Conservation (phyloP, 2,797 vertebrate genomes). For the Delichon dasypus region DNA sequence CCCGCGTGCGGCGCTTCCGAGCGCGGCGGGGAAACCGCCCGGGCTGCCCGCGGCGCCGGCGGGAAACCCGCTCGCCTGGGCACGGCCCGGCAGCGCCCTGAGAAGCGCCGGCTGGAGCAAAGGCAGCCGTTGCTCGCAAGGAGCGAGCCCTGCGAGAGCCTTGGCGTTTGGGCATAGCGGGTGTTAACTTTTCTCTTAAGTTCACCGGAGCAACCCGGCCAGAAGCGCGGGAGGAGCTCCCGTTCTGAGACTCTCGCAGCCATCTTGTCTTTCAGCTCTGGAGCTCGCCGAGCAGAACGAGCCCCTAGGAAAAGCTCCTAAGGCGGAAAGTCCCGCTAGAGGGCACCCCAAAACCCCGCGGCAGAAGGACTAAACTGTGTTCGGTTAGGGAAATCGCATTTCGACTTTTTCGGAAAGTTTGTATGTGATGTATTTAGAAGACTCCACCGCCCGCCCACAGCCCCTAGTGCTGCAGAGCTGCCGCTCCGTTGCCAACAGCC, state of each 20-base stretch:
- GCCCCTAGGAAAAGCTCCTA: not conserved
- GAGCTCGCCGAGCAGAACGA: not conserved
- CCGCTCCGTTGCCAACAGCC: not conserved
- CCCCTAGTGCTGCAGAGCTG: not conserved
- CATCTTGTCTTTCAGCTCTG: slow-evolving; percentile 65
- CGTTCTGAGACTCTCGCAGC: not conserved
- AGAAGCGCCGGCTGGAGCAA: not conserved
- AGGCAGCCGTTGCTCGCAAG: not conserved
- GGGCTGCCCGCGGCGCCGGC: too few relatives aligned
- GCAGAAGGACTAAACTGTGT: not conserved
- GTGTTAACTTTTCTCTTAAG: not conserved
- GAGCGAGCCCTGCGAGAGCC: fast-evolving
- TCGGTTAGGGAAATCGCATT: not conserved
- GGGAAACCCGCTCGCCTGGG: not conserved
- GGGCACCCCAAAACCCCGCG: slow-evolving; percentile 58
- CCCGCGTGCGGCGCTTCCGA: not conserved
- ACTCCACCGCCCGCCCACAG: not conserved
- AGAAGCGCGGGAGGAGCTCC: not conserved
- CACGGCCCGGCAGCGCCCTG: not conserved
- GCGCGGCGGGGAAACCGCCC: not conserved
- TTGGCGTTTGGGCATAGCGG: fast-evolving
- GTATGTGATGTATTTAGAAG: not conserved
- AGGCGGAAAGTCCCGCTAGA: slow-evolving; percentile 46
- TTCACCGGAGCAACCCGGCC: not conserved
- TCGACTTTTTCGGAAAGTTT: slow-evolving; percentile 17